These are phyloP conservation scores for Struthio camelus DNA, from an alignment of 2,113 vertebrate genomes.

Conservation along the genomic window DNA sequence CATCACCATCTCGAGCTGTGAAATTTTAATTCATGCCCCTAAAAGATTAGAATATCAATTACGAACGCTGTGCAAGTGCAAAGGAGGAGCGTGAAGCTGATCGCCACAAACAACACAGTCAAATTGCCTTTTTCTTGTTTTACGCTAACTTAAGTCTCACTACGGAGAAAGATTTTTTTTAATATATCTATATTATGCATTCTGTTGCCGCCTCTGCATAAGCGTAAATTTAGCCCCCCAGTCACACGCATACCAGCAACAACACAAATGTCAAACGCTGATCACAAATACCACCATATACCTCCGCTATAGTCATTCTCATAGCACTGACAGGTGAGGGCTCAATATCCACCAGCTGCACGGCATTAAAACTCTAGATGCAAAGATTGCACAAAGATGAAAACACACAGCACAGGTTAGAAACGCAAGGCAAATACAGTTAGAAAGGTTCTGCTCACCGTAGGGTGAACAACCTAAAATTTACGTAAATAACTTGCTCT, in stretches of 20 bases:
- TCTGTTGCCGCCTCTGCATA: neutral
- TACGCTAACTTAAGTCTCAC: neutral
- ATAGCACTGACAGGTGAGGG: slow-evolving; percentile 97
- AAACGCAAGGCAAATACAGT: slow-evolving; percentile 50
- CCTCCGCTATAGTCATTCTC: slow-evolving; percentile 99
- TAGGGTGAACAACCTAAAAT: neutral
- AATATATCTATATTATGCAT: neutral
- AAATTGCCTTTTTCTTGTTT: neutral
- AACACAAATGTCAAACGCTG: neutral
- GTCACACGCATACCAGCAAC: slow-evolving; percentile 3
- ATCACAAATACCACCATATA: slow-evolving; percentile 70
- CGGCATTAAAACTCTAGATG: slow-evolving; percentile 91
- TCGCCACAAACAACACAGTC: neutral
- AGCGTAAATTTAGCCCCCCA: neutral
- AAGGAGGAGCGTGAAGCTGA: neutral
- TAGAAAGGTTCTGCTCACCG: slow-evolving; percentile 31
- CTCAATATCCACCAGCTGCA: slow-evolving; percentile 98
- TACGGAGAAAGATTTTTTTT: neutral
- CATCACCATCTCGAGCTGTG: neutral
- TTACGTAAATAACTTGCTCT: neutral
- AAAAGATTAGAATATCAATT: neutral
- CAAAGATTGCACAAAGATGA: slow-evolving; percentile 68
- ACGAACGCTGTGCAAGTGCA: neutral
- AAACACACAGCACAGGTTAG: slow-evolving; percentile 77
- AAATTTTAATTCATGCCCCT: neutral